Conservation (phyloP, 2,888 invertebrate genomes). For the Zhuqinia jingwanae region DNA sequence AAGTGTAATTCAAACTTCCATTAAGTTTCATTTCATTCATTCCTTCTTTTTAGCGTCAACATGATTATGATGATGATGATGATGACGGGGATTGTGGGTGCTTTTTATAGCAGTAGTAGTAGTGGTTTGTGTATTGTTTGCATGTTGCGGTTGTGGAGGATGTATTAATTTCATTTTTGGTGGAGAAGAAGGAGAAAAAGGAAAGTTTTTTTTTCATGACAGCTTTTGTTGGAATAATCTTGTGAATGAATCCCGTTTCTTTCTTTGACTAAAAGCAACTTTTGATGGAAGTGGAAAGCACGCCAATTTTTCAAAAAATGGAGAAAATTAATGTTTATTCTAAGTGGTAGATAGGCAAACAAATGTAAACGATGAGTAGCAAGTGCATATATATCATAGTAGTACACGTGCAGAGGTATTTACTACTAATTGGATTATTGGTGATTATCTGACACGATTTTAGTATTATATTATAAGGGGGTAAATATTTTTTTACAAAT, state of each 20-base stretch:
- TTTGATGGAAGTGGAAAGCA: background rate
- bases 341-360: background rate
- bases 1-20: conserved; percentile 49
- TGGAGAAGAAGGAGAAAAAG: background rate
- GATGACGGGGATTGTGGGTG: background rate
- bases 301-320: background rate
- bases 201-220: conserved; percentile 2
- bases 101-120: background rate
- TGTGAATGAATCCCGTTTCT: background rate
- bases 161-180: conserved; percentile 50
- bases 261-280: background rate
- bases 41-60: background rate
- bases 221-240: background rate
- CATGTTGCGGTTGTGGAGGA: background rate
- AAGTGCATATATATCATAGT: no score
- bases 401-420: background rate
- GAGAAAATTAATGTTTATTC: conserved; percentile 11
- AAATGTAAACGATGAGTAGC: no score
- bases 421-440: background rate
- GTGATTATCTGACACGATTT: conserved; percentile 7
- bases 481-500: background rate
- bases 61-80: conserved; percentile 15
- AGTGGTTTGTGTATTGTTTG: background rate
- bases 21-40: conserved; percentile 55
- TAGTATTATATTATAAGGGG: background rate